These are phyloP conservation scores for Megaceryle maxima DNA, from an alignment of 2,113 vertebrate genomes.

Conservation along the genomic window DNA sequence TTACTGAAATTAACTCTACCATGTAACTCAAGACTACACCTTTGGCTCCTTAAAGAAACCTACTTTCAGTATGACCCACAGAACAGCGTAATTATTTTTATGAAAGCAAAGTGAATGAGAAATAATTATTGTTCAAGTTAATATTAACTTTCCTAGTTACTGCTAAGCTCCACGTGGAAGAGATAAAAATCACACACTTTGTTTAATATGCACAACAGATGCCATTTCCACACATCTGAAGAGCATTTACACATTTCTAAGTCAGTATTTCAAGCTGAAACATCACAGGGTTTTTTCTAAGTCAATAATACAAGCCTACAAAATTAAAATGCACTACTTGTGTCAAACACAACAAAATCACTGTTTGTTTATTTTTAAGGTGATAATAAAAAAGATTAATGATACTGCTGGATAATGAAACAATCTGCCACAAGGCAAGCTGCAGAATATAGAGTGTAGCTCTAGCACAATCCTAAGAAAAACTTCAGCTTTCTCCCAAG, in stretches of 20 bases:
- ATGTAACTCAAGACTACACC: not conserved
- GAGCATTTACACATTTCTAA: constrained; percentile 56
- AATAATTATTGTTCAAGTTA: constrained; percentile 60
- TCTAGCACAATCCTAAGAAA: not conserved
- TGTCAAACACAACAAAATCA: constrained; percentile 80
- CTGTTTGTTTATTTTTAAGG: constrained; percentile 83
- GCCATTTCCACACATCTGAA: constrained; percentile 64
- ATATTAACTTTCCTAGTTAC: constrained; percentile 59
- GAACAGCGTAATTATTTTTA: not conserved
- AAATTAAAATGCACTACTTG: constrained; percentile 81
- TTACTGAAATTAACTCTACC: not conserved
- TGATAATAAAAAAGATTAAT: constrained; percentile 84
- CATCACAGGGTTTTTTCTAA: constrained; percentile 44
- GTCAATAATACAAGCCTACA: constrained; percentile 64
- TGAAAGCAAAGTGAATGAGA: constrained; percentile 33
- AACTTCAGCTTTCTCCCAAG: constrained; percentile 35
- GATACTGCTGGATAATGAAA: constrained; percentile 77
- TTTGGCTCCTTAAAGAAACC: not conserved
- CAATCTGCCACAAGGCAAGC: constrained; percentile 76
- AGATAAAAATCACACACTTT: constrained; percentile 62
- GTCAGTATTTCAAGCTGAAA: constrained; percentile 68
- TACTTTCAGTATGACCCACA: not conserved
- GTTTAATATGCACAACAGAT: constrained; percentile 74
- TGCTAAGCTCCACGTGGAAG: constrained; percentile 47
- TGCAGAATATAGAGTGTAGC: constrained; percentile 69